Conservation (phyloP, 2,113 vertebrate species). For the Oryzias curvinotus region DNA sequence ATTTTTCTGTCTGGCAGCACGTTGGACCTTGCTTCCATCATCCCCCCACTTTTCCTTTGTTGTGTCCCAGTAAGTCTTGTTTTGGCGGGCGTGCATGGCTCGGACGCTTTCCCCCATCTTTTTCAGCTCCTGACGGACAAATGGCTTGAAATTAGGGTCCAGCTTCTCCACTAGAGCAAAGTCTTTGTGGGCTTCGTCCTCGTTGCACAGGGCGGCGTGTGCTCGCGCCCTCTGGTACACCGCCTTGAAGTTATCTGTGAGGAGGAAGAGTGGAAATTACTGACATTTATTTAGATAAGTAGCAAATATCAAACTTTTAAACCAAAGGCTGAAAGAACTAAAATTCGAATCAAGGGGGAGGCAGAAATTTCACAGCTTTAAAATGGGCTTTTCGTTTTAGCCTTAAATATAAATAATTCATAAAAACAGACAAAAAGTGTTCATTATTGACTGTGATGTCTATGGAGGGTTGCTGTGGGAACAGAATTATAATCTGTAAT, state of each 20-base stretch:
- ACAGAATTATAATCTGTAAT: background rate
- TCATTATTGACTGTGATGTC: slow-evolving; percentile 55
- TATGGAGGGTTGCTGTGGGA: slow-evolving; percentile 42
- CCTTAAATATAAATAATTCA: slow-evolving; percentile 69
- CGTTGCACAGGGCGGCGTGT: slow-evolving; percentile 77
- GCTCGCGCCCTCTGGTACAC: slow-evolving; percentile 82
- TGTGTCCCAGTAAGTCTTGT: slow-evolving; percentile 79
- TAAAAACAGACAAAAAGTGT: slow-evolving; percentile 47
- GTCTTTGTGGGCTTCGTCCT: slow-evolving; percentile 73
- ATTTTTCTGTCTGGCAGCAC: slow-evolving; percentile 22
- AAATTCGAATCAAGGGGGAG: slow-evolving; percentile 1
- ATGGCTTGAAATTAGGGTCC: slow-evolving; percentile 73
- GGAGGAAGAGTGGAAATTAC: slow-evolving; percentile 5
- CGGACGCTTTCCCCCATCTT: slow-evolving; percentile 77
- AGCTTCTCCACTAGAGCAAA: slow-evolving; percentile 74
- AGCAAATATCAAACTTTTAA: background rate
- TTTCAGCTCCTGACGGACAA: slow-evolving; percentile 77
- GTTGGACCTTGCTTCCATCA: slow-evolving; percentile 40
- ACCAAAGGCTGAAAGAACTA: slow-evolving; percentile 4
- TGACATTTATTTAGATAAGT: background rate
- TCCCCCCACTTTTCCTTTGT: slow-evolving; percentile 65
- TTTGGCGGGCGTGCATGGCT: slow-evolving; percentile 63
- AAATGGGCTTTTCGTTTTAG: slow-evolving; percentile 45
- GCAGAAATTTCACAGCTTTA: slow-evolving; percentile 1
- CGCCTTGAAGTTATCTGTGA: slow-evolving; percentile 81